These are phyloP conservation scores for Rhinogobio ventralis DNA, from an alignment of 2,797 vertebrate species.

Conservation along the genomic window DNA sequence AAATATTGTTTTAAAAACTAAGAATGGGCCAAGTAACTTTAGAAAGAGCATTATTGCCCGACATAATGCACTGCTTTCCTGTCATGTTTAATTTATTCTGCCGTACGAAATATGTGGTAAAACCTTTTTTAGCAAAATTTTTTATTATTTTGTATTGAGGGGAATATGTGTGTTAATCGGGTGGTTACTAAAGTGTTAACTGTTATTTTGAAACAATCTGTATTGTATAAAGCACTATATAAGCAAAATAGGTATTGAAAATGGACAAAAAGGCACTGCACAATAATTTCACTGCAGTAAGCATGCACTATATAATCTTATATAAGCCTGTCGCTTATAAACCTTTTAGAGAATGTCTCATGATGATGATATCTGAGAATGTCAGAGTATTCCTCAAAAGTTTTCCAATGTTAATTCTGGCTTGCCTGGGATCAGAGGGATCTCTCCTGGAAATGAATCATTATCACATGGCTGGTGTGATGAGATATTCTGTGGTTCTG, in stretches of 20 bases:
- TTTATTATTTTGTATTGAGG: too few relatives aligned
- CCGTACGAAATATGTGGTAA: neutral
- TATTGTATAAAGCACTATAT: neutral
- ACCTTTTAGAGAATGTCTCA: neutral
- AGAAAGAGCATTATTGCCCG: neutral
- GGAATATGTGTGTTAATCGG: neutral
- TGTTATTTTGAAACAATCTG: neutral
- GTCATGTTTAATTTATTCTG: neutral
- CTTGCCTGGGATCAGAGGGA: slow-evolving; percentile 17
- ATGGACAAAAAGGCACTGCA: neutral
- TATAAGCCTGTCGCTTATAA: neutral
- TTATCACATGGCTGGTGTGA: slow-evolving; percentile 68
- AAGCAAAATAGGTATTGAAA: neutral
- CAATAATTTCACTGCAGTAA: neutral
- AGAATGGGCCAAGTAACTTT: neutral
- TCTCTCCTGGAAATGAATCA: slow-evolving; percentile 60
- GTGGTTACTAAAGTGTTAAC: neutral
- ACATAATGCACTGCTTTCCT: neutral
- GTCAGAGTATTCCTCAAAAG: neutral
- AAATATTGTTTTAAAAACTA: neutral
- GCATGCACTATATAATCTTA: neutral
- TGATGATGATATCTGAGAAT: neutral
- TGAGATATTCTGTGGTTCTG: slow-evolving; percentile 47
- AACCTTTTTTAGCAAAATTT: too few relatives aligned
- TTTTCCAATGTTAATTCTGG: slow-evolving; percentile 23